Base-by-base conservation (phyloP, 2,797 vertebrate genomes). In the Lerista edwardsae region DNA sequence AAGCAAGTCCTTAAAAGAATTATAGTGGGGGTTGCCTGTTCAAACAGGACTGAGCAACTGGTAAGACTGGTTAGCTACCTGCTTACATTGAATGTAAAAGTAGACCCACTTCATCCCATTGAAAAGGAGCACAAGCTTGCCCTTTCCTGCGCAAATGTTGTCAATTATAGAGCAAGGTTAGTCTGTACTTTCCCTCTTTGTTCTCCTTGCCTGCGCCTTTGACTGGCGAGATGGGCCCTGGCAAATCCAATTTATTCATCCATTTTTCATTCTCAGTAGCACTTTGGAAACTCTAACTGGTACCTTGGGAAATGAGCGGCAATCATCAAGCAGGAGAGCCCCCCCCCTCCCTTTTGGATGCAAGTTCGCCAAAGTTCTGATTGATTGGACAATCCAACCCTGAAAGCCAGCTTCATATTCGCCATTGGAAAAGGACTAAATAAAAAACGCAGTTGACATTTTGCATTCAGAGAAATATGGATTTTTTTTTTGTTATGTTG, bases 171-270 rank as follows among this genome's bases (percentile, higher is more conserved):
- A 57, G 76, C 29, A 91, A 91, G 72, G 76, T 87, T 80, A 83
- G 6, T 1, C 4, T 44, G 25, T 12, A 64, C 79, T 80, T 84
- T 90, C 51, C 75, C 2, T 83, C 80, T 76, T 84, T 74, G 79
- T 90, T 86, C 61, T 86, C 73, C 86, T 88, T 74, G 84, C 71
- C 65, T 4, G 84, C 82, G 83, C 67, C 86, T 91, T 82, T 91
- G 81, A 79, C 55, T 94, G 88, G 73, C 31, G 61, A 12, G 39
- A 62, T 19, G 31, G 91, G 59, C 36, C 51, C 86, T 93, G 85
- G 89, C 86, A 94, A 91, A 84, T 93, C 68, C 88, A 91, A 90
- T 95, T 93, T 91, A 75, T 87, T 87, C 88, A 77, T 90, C 88
- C 88, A 90, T 94, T 94, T 93, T 91, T 95, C 91, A 90, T 91